Base-by-base conservation (phyloP, 2,797 vertebrate species). In the Lepilemur septentrionalis region DNA sequence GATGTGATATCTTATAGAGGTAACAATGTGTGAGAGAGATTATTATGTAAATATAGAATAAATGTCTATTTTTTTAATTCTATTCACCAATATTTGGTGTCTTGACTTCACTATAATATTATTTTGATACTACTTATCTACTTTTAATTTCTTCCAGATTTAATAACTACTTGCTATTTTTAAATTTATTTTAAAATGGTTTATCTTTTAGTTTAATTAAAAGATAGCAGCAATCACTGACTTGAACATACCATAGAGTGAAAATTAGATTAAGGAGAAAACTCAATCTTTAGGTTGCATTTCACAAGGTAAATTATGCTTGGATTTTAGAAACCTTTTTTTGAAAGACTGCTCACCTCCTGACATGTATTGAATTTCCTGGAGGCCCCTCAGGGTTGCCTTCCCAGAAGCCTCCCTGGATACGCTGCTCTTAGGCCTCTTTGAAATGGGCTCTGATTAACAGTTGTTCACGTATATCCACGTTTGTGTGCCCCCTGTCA, bases 181-280 rank as follows among this genome's bases (percentile, higher is more conserved):
- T 52, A 92, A 89, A 48, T 92, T 89, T 67, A 52, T 35, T 59
- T 23, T 48, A 25, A 75, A 79, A 38, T 46, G 0, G 79, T 92
- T 80, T 52, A 70, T 75, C 20, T 78, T 93, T 93, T 79, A 48
- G 46, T 41, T 92, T 92, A 92, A 65, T 80, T 84, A 65, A 80
- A 89, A 92, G 50, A 46, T 9, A 59, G 65, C 15, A 78, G 48
- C 4, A 59, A 28, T 61, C 52, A 61, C 1, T 72, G 8, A 41
- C 4, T 18, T 55, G 15, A 50, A 67, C 23, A 32, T 28, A 57
- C 32, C 9, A 52, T 4, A 84, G 28, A 52, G 25, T 25, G 5
- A 90, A 20, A 94, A 55, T 14, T 89, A 38, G 48, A 93, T 82
- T 79, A 46, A 75, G 5, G 3, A 55, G 75, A 85, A 93, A 82